Percentiles rank a stretch among this genome's conserved stretches.
phyloP scores from a whole-genome alignment of 2,888 invertebrate genomes.

The Plusia festucae region DNA sequence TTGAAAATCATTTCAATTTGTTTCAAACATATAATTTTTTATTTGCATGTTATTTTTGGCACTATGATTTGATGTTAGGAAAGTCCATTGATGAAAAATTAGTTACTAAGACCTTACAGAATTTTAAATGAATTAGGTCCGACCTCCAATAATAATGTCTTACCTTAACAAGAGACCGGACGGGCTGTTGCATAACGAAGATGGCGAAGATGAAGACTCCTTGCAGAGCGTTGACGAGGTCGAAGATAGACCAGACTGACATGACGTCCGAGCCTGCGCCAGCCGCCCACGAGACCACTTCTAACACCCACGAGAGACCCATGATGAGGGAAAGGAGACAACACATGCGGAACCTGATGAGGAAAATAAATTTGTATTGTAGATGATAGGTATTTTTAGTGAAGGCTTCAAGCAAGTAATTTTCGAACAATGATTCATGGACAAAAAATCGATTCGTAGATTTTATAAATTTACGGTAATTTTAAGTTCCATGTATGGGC shows the following conservation, averaged over 20 bases:
- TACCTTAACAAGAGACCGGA: conserved; percentile 81
- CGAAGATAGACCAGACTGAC: conserved; percentile 90
- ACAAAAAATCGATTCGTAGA: no score
- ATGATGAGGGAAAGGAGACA: conserved; percentile 91
- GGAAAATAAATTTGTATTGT: background rate
- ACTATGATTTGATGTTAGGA: no score
- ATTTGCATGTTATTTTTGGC: no score
- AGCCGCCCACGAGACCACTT: conserved; percentile 91
- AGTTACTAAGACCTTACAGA: no score
- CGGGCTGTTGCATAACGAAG: conserved; percentile 88
- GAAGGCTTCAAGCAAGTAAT: no score
- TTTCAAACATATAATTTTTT: no score
- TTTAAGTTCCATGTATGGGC: no score
- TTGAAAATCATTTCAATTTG: background rate
- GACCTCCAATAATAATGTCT: background rate
- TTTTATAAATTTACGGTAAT: no score
- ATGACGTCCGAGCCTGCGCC: conserved; percentile 85
- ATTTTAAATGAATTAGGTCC: background rate
- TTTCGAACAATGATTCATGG: no score
- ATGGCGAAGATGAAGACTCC: conserved; percentile 92
- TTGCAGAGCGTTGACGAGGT: conserved; percentile 92
- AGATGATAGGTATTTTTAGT: background rate
- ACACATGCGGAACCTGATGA: conserved; percentile 88
- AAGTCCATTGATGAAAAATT: no score
- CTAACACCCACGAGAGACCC: conserved; percentile 92